Conservation (phyloP, 2,888 invertebrate genomes). For the Oxyteleia sp. region DNA sequence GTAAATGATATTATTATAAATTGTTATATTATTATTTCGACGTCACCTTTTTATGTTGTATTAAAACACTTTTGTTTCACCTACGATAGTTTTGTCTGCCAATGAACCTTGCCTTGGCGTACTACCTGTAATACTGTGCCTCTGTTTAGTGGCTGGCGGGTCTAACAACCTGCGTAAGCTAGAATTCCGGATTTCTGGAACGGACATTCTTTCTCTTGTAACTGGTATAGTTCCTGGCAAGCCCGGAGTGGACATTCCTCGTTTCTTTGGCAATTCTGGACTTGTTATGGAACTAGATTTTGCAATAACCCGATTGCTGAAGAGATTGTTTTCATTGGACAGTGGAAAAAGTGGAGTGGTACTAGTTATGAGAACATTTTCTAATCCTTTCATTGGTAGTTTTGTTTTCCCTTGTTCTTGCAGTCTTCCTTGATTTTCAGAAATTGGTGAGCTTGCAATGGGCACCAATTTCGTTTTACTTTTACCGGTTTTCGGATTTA, state of each 20-base stretch:
- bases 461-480: conserved; percentile 81
- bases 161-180: conserved; percentile 83
- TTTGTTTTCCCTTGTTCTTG: conserved; percentile 65
- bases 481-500: conserved; percentile 78
- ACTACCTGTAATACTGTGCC: conserved; percentile 85
- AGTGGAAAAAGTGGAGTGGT: conserved; percentile 82
- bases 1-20: too few species aligned
- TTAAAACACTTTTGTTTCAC: too few species aligned
- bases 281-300: conserved; percentile 18
- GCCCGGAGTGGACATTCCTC: conserved; percentile 63
- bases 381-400: conserved; percentile 79
- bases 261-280: conserved; percentile 35
- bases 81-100: too few species aligned
- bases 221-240: conserved; percentile 55
- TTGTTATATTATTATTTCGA: too few species aligned
- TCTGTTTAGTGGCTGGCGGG: conserved; percentile 81
- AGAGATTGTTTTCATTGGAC: conserved; percentile 72
- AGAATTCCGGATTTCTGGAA: conserved; percentile 84
- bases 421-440: conserved; percentile 79
- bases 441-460: conserved; percentile 84
- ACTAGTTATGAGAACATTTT: conserved; percentile 81
- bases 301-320: conserved; percentile 1
- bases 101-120: too few species aligned
- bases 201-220: conserved; percentile 84
- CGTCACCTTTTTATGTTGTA: too few species aligned